Evolutionary conservation across 92 coral and sea anemone genomes (phyloP).

Genomic region (Paragorgia papillata): DNA sequence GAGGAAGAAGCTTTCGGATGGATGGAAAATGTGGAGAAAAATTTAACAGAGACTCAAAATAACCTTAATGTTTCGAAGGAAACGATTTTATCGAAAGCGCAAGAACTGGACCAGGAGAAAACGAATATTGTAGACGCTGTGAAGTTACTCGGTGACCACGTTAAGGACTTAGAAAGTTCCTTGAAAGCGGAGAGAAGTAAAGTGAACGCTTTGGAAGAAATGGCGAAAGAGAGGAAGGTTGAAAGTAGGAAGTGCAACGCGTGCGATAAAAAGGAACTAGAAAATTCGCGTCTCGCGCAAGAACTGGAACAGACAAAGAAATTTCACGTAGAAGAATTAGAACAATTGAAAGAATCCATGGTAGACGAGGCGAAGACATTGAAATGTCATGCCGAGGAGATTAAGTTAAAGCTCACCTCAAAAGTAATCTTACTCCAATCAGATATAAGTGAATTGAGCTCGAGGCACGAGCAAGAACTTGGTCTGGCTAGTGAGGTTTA

Average conservation of each 20-base stretch:
- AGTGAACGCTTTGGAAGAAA: conserved; percentile 60
- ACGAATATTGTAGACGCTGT: conserved; percentile 72
- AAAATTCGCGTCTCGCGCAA: conserved; percentile 42
- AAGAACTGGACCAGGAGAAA: conserved; percentile 81
- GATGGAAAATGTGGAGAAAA: conserved; percentile 81
- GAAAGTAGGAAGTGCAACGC: conserved; percentile 12
- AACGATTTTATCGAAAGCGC: conserved; percentile 62
- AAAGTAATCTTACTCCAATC: conserved; percentile 95
- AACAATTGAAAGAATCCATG: conserved; percentile 78
- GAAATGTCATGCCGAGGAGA: conserved; percentile 76
- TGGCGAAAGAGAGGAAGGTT: conserved; percentile 18
- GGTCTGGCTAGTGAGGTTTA: conserved; percentile 56
- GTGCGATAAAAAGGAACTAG: conserved; percentile 2
- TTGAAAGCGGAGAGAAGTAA: conserved; percentile 64
- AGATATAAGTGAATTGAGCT: conserved; percentile 91
- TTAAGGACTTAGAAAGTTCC: conserved; percentile 69
- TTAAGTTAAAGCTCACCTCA: conserved; percentile 82
- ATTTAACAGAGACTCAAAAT: conserved; percentile 59
- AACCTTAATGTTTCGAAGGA: conserved; percentile 66
- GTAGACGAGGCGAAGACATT: conserved; percentile 78
- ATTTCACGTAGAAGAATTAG: conserved; percentile 74
- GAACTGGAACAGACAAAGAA: conserved; percentile 74
- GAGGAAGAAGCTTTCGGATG: conserved; percentile 77
- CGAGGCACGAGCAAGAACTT: conserved; percentile 75
- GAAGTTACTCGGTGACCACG: conserved; percentile 64